Conservation (phyloP, 2,888 invertebrate species). For the Magallana nippona region DNA sequence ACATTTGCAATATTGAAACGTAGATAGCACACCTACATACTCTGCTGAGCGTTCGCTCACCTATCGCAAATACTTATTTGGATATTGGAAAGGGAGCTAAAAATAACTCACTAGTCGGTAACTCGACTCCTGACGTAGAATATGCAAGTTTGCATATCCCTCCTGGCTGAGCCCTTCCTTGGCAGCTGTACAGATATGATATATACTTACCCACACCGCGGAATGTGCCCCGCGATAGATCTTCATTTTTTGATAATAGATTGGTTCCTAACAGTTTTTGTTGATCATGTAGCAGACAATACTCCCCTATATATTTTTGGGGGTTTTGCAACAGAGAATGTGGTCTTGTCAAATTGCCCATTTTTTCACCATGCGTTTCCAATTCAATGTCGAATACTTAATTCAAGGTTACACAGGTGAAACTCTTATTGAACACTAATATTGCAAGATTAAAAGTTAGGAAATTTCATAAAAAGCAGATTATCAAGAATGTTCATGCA, state of each 20-base stretch:
- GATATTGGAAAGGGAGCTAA: conserved; percentile 37
- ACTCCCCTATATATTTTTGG: background rate
- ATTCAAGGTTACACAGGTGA: background rate
- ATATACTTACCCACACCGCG: background rate
- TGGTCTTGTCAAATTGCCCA: conserved; percentile 14
- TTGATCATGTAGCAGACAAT: conserved; percentile 9
- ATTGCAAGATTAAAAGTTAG: too few species aligned
- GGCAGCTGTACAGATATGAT: conserved; percentile 24
- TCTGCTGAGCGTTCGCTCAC: background rate
- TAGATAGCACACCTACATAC: conserved; percentile 9
- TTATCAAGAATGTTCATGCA: too few species aligned
- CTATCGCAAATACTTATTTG: conserved; percentile 37
- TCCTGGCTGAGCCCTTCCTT: background rate
- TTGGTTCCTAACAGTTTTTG: conserved; percentile 13
- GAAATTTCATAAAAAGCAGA: too few species aligned
- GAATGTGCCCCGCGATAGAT: background rate
- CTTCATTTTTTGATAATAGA: conserved; percentile 6
- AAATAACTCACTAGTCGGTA: conserved; percentile 40
- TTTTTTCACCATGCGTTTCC: background rate
- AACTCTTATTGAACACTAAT: too few species aligned
- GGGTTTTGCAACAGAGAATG: background rate
- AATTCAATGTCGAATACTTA: background rate
- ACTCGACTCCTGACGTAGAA: conserved; percentile 46
- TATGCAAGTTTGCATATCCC: conserved; percentile 10
- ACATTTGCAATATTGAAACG: conserved; percentile 23